Base-by-base conservation (phyloP, 2,113 vertebrate genomes). In the Procapra przewalskii region DNA sequence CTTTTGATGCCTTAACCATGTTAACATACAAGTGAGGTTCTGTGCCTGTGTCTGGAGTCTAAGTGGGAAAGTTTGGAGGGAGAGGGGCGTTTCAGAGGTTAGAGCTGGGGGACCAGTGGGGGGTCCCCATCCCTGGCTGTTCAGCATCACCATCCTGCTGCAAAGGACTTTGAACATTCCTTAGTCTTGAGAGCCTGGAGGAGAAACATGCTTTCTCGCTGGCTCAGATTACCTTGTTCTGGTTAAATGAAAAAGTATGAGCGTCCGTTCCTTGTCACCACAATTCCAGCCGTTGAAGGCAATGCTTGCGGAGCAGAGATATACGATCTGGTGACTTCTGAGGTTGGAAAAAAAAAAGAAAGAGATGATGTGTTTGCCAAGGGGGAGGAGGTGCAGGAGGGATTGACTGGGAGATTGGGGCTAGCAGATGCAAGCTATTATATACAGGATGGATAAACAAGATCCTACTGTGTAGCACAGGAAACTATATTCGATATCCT, bases 191-290 rank as follows among this genome's bases (percentile, higher is more conserved):
- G 96, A 91, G 77, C 8, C 19, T 40, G 43, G 96, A 94, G 25
- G 43, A 96, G 94, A 97, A 43, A 97, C 86, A 40, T 25, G 40
- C 87, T 91, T 98, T 99, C 84, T 90, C 84, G 80, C 97, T 98
- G 95, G 86, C 90, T 98, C 98, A 75, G 14, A 75, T 99, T 98
- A 96, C 98, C 52, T 96, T 36, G 27, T 95, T 98, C 97, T 92
- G 91, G 90, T 94, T 96, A 96, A 98, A 95, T 86, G 85, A 43
- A 97, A 96, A 98, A 71, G 43, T 79, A 84, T 96, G 92, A 91
- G 82, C 8, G 0, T 62, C 23, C 40, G 3, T 67, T 92, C 52
- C 52, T 97, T 86, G 54, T 91, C 86, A 83, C 88, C 54, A 48
- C 77, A 60, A 12, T 54, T 40, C 85, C 94, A 96, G 90, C 90